phyloP scores from a whole-genome alignment of 2,113 vertebrate genomes.

The Chiloscyllium plagiosum region DNA sequence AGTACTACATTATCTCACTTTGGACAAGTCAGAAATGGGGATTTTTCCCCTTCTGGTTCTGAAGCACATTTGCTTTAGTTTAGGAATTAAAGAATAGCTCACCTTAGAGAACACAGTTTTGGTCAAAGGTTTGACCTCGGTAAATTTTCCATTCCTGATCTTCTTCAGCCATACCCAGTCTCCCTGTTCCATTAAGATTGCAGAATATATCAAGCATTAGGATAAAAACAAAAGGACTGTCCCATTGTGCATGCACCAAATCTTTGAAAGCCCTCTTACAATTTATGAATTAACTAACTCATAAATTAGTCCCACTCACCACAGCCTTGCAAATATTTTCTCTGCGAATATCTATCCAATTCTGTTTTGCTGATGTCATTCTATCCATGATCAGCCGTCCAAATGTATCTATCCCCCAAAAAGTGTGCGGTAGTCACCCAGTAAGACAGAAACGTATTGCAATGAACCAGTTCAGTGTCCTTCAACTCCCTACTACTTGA shows the following conservation, averaged over 20 bases:
- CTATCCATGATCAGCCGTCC: too few relatives aligned
- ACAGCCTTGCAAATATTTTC: too few relatives aligned
- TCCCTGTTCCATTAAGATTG: slow-evolving; percentile 58
- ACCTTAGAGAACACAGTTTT: slow-evolving; percentile 72
- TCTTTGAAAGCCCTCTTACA: background rate
- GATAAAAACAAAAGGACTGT: background rate
- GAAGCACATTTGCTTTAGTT: background rate
- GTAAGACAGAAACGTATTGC: too few relatives aligned
- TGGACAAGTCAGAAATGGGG: background rate
- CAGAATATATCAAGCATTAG: background rate
- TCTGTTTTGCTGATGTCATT: too few relatives aligned
- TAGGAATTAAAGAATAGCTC: slow-evolving; percentile 36
- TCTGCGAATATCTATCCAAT: too few relatives aligned
- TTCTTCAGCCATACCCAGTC: slow-evolving; percentile 94
- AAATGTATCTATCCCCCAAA: too few relatives aligned
- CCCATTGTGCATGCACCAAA: background rate
- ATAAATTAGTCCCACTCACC: too few relatives aligned
- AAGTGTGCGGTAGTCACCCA: too few relatives aligned
- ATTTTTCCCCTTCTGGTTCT: background rate
- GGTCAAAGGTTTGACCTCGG: slow-evolving; percentile 56
- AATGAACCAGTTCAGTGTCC: too few relatives aligned
- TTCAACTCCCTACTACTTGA: too few relatives aligned
- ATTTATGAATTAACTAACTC: too few relatives aligned
- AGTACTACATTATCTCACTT: background rate
- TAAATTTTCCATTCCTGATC: slow-evolving; percentile 57